Evolutionary conservation across 2,888 invertebrate species (phyloP).

Genomic region (Caenorhabditis plicata): DNA sequence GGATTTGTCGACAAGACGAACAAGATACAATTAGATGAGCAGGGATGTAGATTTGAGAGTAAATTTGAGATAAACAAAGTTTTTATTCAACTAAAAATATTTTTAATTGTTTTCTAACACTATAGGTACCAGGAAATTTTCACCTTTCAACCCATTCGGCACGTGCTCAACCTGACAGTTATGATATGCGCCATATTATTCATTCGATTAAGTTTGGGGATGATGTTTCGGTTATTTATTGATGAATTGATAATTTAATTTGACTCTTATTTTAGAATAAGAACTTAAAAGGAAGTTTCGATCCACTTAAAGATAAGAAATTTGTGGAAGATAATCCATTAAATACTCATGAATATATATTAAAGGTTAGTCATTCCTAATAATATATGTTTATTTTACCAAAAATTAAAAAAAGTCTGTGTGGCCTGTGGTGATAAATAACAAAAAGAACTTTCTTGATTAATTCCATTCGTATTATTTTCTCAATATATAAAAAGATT

Average conservation of each 20-base stretch:
- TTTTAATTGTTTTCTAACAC: too few relatives aligned
- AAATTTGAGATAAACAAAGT: slow-evolving; percentile 69
- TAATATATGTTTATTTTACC: too few relatives aligned
- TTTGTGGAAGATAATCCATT: slow-evolving; percentile 66
- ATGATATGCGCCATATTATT: slow-evolving; percentile 71
- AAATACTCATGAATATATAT: slow-evolving; percentile 71
- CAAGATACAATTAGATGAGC: slow-evolving; percentile 60
- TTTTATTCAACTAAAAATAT: too few relatives aligned
- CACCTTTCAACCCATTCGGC: slow-evolving; percentile 72
- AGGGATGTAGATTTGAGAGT: slow-evolving; percentile 70
- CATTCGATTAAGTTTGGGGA: slow-evolving; percentile 69
- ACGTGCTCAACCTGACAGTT: slow-evolving; percentile 68
- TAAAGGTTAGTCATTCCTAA: slow-evolving; percentile 66
- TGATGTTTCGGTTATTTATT: slow-evolving; percentile 35
- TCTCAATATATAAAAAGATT: too few relatives aligned
- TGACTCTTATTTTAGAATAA: slow-evolving; percentile 17
- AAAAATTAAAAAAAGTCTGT: too few relatives aligned
- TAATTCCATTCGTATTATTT: too few relatives aligned
- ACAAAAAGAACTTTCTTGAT: too few relatives aligned
- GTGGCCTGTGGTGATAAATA: too few relatives aligned
- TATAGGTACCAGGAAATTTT: slow-evolving; percentile 73
- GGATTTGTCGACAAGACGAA: slow-evolving; percentile 70
- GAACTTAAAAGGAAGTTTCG: slow-evolving; percentile 68
- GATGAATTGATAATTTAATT: not conserved
- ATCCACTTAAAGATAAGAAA: slow-evolving; percentile 68